Percentiles rank a stretch among this genome's conserved stretches.
These are phyloP conservation scores for Anthrax anthrax DNA, from an alignment of 2,888 invertebrate genomes.

Conservation along the genomic window DNA sequence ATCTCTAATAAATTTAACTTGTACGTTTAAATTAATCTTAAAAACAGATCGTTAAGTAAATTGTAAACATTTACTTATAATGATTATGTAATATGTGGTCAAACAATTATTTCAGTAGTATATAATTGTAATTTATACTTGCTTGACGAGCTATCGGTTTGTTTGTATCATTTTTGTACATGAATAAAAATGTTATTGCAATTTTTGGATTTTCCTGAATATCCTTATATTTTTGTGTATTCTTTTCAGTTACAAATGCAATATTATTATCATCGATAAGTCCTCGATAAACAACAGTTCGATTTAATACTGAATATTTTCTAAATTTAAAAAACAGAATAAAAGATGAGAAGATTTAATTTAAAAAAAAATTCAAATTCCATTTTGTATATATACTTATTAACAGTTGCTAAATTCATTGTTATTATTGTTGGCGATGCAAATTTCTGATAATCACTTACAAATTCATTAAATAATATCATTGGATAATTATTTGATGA, in stretches of 20 bases:
- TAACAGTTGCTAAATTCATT: slow-evolving; percentile 27
- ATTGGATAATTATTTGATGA: slow-evolving; percentile 19
- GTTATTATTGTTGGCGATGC: slow-evolving; percentile 5
- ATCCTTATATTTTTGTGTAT: slow-evolving; percentile 24
- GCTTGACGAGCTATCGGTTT: too few species aligned
- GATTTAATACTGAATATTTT: slow-evolving; percentile 25
- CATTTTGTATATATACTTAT: slow-evolving; percentile 15
- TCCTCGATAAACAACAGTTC: slow-evolving; percentile 25
- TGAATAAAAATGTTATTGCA: slow-evolving; percentile 19
- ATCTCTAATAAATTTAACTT: too few species aligned
- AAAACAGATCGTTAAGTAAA: too few species aligned
- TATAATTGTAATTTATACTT: too few species aligned
- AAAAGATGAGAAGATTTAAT: too few species aligned
- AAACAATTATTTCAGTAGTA: too few species aligned
- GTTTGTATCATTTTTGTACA: not conserved
- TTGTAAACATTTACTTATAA: too few species aligned
- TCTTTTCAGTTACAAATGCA: slow-evolving; percentile 24
- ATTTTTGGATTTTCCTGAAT: slow-evolving; percentile 21
- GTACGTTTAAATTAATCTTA: too few species aligned
- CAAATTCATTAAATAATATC: slow-evolving; percentile 18
- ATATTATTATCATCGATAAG: slow-evolving; percentile 16
- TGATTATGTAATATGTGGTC: not conserved
- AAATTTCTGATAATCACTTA: slow-evolving; percentile 5
- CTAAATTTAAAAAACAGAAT: slow-evolving; percentile 14
- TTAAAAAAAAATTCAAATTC: not conserved